These are phyloP conservation scores for Scophthalmus maximus DNA, from an alignment of 2,113 vertebrate genomes.

Conservation along the genomic window DNA sequence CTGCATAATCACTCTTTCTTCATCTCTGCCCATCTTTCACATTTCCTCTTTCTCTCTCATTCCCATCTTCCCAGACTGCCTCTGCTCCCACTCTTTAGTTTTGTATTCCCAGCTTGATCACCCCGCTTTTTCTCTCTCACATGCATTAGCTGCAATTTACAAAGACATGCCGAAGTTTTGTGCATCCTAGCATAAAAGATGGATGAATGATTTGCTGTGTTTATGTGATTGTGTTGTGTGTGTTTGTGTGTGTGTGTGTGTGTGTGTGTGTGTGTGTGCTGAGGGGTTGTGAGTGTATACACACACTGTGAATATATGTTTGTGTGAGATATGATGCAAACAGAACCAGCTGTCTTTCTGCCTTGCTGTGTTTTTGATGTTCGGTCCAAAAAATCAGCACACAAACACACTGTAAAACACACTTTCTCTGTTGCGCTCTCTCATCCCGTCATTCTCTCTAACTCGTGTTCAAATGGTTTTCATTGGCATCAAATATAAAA, in stretches of 20 bases:
- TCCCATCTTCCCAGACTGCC: constrained; percentile 8
- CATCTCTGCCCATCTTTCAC: background rate
- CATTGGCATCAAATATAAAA: constrained; percentile 75
- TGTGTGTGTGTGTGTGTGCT: constrained; percentile 27
- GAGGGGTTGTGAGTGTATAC: constrained; percentile 46
- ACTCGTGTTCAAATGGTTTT: constrained; percentile 69
- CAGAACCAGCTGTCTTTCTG: constrained; percentile 74
- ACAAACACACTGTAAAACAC: constrained; percentile 58
- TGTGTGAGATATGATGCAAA: constrained; percentile 75
- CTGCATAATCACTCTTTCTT: constrained; percentile 6
- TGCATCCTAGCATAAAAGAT: constrained; percentile 65
- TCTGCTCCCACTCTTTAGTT: constrained; percentile 44
- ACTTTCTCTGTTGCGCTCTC: constrained; percentile 49
- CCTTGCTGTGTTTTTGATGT: constrained; percentile 74
- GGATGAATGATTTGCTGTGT: constrained; percentile 68
- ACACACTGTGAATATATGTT: constrained; percentile 50
- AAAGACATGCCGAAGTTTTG: constrained; percentile 59
- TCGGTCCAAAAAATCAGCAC: constrained; percentile 72
- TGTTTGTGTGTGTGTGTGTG: constrained; percentile 8
- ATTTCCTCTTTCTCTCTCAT: constrained; percentile 12
- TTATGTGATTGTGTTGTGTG: constrained; percentile 49
- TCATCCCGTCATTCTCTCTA: constrained; percentile 44
- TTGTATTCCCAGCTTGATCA: constrained; percentile 50
- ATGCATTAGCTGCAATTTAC: constrained; percentile 67
- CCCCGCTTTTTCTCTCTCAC: constrained; percentile 29